Evolutionary conservation across 2,797 vertebrate genomes (phyloP).

Genomic region (Eulemur coronatus): DNA sequence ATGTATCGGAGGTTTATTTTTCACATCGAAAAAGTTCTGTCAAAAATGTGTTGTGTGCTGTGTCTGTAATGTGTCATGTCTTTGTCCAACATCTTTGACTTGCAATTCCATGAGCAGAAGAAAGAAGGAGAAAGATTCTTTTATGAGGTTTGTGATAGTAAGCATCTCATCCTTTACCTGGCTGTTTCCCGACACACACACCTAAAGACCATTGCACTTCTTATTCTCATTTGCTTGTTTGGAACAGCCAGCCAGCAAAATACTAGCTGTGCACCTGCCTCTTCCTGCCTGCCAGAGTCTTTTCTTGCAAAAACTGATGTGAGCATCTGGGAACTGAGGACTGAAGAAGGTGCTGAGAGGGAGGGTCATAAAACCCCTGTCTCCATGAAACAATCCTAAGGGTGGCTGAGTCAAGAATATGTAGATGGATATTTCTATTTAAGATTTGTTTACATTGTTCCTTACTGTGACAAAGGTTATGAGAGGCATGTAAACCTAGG

Average conservation of each 20-base stretch:
- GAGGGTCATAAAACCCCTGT: fast-evolving
- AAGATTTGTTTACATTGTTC: background rate
- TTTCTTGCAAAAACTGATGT: background rate
- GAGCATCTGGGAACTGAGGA: background rate
- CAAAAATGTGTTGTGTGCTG: conserved; percentile 75
- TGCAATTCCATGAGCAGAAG: conserved; percentile 89
- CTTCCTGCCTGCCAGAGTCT: background rate
- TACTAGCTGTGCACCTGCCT: background rate
- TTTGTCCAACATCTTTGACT: conserved; percentile 90
- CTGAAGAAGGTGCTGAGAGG: background rate
- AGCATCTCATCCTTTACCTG: conserved; percentile 79
- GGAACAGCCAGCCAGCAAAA: background rate
- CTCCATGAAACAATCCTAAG: background rate
- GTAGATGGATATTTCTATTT: background rate
- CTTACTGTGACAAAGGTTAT: background rate
- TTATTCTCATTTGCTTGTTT: conserved; percentile 67
- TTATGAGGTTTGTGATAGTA: conserved; percentile 97
- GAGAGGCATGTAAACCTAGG: background rate
- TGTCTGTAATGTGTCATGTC: conserved; percentile 90
- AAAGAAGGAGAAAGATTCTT: conserved; percentile 98
- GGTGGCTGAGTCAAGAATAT: background rate
- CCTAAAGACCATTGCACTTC: conserved; percentile 45
- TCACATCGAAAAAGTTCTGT: conserved; percentile 62
- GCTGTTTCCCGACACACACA: background rate
- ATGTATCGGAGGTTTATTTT: conserved; percentile 62